A percentile compares a stretch with the other conserved stretches of the same genome.
These are phyloP conservation scores for Cheilosia impressa DNA, from an alignment of 2,888 invertebrate genomes.

Conservation along the genomic window DNA sequence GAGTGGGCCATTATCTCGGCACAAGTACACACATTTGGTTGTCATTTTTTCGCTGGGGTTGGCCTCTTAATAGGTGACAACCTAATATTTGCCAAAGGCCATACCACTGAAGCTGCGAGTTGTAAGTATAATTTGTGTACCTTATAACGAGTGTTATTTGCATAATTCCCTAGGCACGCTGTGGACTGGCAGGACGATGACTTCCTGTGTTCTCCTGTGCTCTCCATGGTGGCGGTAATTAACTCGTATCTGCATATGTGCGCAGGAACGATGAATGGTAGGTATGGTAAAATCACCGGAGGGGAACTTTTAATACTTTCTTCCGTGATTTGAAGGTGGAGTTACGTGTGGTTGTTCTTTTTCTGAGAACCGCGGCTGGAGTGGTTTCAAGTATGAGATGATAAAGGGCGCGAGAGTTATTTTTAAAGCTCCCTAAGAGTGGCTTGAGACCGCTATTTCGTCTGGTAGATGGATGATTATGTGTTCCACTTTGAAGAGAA, in stretches of 20 bases:
- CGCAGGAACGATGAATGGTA: conserved; percentile 17
- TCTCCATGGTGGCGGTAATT: conserved; percentile 49
- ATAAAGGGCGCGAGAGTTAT: background rate
- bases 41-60: conserved; percentile 51
- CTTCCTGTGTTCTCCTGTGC: conserved; percentile 56
- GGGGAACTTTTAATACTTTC: conserved; percentile 32
- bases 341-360: background rate
- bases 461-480: too few relatives aligned
- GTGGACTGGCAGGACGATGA: conserved; percentile 11
- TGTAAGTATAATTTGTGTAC: conserved; percentile 48
- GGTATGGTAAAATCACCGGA: conserved; percentile 33
- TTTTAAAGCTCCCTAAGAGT: too few relatives aligned
- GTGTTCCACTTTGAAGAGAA: too few relatives aligned
- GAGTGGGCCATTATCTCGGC: conserved; percentile 51
- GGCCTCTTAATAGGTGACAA: conserved; percentile 70
- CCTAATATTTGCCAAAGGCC: conserved; percentile 64
- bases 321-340: conserved; percentile 43
- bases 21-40: conserved; percentile 41
- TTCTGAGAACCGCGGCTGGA: conserved; percentile 31
- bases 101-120: background rate
- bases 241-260: conserved; percentile 35
- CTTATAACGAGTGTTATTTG: conserved; percentile 65
- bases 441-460: too few relatives aligned
- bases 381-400: background rate
- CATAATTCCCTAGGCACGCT: conserved; percentile 55